Conservation (phyloP, 2,797 vertebrate genomes). For the Hylomyscus alleni region DNA sequence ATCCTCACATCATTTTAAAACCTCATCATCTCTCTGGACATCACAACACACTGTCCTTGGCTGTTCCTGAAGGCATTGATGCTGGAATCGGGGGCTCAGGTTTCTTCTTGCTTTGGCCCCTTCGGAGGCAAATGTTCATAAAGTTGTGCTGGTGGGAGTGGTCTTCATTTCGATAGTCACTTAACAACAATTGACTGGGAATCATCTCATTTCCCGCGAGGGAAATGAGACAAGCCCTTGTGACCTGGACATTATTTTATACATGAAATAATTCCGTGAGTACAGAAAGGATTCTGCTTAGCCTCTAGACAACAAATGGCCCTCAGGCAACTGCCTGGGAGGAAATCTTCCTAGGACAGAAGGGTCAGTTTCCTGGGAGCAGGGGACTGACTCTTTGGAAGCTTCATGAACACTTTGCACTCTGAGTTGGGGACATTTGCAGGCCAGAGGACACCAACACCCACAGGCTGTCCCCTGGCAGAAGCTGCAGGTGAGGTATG, state of each 20-base stretch:
- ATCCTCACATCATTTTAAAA: constrained; percentile 68
- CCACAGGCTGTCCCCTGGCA: background rate
- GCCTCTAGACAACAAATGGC: background rate
- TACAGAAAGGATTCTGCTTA: constrained; percentile 67
- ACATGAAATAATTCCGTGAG: constrained; percentile 6
- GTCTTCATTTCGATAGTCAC: constrained; percentile 72
- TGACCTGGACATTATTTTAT: constrained; percentile 61
- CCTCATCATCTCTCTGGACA: background rate
- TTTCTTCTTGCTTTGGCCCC: background rate
- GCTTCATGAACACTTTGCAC: accelerated
- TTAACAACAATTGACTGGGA: constrained; percentile 76
- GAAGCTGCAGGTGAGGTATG: background rate
- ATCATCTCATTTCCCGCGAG: constrained; percentile 72
- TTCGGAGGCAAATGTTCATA: constrained; percentile 52
- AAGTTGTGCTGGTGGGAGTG: constrained; percentile 75
- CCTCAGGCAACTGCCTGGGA: background rate
- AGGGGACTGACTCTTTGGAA: background rate
- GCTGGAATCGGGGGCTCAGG: background rate
- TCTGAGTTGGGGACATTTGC: accelerated
- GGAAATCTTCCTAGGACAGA: background rate
- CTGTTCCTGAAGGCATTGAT: background rate
- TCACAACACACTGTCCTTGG: constrained; percentile 23
- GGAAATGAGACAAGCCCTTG: constrained; percentile 52
- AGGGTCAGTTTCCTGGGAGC: background rate
- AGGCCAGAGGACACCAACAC: background rate